phyloP scores from a whole-genome alignment of 1,140 invertebrate species.

The Apolygus lucorum region DNA sequence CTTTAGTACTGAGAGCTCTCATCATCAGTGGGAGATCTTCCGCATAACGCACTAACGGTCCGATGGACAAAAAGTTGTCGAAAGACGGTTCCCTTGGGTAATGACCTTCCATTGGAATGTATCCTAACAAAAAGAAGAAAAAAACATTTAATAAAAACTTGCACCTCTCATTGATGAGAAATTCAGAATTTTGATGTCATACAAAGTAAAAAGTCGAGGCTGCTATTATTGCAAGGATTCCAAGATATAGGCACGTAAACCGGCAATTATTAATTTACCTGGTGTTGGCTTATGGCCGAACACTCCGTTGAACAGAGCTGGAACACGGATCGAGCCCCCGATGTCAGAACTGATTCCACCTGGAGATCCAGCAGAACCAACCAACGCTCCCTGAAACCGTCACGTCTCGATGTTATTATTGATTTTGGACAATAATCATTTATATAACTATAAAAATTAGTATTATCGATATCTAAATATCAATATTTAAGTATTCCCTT shows the following conservation, averaged over 20 bases:
- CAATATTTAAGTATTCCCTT: no score
- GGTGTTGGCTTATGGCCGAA: conserved; percentile 79
- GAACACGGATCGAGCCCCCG: conserved; percentile 75
- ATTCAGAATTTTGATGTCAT: no score
- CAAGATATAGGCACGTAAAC: no score
- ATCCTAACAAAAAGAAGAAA: conserved; percentile 36
- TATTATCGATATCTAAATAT: no score
- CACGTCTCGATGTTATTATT: no score
- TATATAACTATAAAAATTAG: no score
- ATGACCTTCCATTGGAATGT: conserved; percentile 49
- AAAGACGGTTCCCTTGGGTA: conserved; percentile 47
- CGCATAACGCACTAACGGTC: conserved; percentile 70
- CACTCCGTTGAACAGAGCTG: conserved; percentile 73
- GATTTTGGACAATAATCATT: no score
- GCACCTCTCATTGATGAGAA: not conserved
- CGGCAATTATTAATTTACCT: conserved; percentile 45
- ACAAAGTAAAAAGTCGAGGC: not conserved
- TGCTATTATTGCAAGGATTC: no score
- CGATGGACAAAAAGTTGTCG: conserved; percentile 46
- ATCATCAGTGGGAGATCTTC: conserved; percentile 71
- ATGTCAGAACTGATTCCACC: conserved; percentile 82
- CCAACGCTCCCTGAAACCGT: conserved; percentile 49
- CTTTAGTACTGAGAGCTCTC: conserved; percentile 46
- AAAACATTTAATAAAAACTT: not conserved
- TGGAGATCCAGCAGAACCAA: conserved; percentile 60